phyloP scores from a whole-genome alignment of 2,888 invertebrate genomes.

The Hirudinaria manillensis region DNA sequence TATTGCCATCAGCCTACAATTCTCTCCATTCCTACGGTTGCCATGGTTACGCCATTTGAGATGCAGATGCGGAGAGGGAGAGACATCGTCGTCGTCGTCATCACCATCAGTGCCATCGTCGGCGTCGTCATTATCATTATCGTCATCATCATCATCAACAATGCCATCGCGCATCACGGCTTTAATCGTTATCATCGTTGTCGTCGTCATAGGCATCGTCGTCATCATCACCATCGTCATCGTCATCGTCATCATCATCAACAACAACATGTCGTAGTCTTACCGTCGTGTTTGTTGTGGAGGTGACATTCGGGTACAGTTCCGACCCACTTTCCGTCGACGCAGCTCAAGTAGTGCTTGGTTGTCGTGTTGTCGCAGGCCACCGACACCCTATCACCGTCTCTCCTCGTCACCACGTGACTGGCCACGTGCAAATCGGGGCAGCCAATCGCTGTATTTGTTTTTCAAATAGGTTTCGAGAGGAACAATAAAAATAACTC shows the following conservation, averaged over 20 bases:
- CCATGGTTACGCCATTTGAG: too few relatives aligned
- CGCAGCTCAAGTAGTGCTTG: conserved; percentile 3
- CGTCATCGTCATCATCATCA: conserved; percentile 1
- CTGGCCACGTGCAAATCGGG: conserved; percentile 4
- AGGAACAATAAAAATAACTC: not conserved
- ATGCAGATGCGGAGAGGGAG: too few relatives aligned
- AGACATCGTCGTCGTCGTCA: not conserved
- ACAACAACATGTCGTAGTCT: not conserved
- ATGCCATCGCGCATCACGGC: not conserved
- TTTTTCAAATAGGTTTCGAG: not conserved
- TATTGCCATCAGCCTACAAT: too few relatives aligned
- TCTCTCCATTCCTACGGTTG: too few relatives aligned
- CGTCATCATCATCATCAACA: conserved; percentile 17
- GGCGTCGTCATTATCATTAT: conserved; percentile 16
- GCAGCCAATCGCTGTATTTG: conserved; percentile 6
- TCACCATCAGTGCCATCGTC: conserved; percentile 9
- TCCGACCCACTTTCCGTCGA: conserved; percentile 20
- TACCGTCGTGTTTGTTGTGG: conserved; percentile 11
- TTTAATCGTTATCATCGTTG: not conserved
- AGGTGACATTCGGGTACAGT: conserved; percentile 10
- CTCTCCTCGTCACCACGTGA: conserved; percentile 15
- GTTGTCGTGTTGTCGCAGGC: conserved; percentile 14
- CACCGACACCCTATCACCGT: conserved; percentile 16
- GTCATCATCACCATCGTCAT: not conserved
- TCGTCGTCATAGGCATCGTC: not conserved